Evolutionary conservation across 2,888 invertebrate species (phyloP).

Genomic region (Pedicia rivosa): DNA sequence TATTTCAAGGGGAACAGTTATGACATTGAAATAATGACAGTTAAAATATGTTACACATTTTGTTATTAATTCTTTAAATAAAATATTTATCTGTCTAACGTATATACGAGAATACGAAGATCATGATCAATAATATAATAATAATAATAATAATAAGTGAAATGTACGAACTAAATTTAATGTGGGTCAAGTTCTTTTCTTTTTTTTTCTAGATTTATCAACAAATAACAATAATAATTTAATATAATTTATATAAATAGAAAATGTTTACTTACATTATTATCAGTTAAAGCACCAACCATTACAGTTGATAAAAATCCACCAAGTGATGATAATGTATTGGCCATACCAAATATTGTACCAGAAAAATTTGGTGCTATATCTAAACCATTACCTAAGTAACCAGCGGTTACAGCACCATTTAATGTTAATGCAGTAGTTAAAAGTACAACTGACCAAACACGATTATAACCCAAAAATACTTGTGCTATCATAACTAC

Average conservation of each 20-base stretch:
- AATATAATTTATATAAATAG: conserved; percentile 6
- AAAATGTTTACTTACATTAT: conserved; percentile 50
- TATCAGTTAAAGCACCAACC: conserved; percentile 59
- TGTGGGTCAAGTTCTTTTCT: background rate
- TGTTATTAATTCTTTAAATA: too few species aligned
- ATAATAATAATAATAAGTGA: too few species aligned
- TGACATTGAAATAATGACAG: too few species aligned
- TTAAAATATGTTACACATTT: too few species aligned
- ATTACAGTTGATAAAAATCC: conserved; percentile 69
- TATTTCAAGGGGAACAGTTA: too few species aligned
- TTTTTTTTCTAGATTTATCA: too few species aligned
- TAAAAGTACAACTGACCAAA: conserved; percentile 62
- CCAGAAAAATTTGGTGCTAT: conserved; percentile 80
- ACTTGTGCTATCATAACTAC: conserved; percentile 59
- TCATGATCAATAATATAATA: too few species aligned
- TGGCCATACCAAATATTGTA: conserved; percentile 80
- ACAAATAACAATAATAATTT: too few species aligned
- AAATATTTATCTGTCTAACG: too few species aligned
- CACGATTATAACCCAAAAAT: conserved; percentile 48
- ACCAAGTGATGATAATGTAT: conserved; percentile 66
- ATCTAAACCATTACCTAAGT: conserved; percentile 70
- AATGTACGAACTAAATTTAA: background rate
- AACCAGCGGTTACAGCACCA: conserved; percentile 74
- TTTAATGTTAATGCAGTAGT: conserved; percentile 66
- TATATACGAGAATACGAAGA: too few species aligned